These are phyloP conservation scores for Ammodytes dubius DNA, from an alignment of 2,113 vertebrate genomes.

Conservation along the genomic window DNA sequence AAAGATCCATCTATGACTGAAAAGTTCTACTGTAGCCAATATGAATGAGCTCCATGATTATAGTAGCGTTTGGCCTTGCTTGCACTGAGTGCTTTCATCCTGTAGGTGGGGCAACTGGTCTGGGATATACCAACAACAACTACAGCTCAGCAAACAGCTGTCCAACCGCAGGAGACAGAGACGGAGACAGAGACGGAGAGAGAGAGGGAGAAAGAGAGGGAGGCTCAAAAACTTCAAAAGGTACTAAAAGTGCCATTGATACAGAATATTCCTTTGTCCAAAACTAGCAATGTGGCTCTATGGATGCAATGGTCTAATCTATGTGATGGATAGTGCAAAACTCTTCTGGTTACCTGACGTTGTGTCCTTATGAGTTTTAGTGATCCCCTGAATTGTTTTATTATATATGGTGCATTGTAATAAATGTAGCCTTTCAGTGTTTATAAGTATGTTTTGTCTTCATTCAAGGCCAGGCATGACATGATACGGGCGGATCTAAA, in stretches of 20 bases:
- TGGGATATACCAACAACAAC: background rate
- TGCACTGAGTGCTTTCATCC: background rate
- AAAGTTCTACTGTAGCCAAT: background rate
- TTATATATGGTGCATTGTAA: background rate
- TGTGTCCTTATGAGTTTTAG: background rate
- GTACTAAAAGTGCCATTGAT: background rate
- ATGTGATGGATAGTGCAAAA: background rate
- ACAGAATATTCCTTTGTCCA: background rate
- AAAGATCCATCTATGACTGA: background rate
- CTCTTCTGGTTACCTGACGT: background rate
- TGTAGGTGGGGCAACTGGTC: background rate
- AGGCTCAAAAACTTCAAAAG: slow-evolving; percentile 26
- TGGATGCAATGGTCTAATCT: background rate
- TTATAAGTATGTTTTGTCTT: background rate
- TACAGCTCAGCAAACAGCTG: background rate
- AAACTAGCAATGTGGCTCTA: background rate
- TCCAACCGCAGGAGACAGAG: rapidly evolving
- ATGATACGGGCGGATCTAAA: slow-evolving; percentile 25
- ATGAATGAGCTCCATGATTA: background rate
- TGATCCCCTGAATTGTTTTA: background rate
- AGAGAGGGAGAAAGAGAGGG: background rate
- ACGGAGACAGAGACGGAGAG: background rate
- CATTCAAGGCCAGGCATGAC: slow-evolving; percentile 33
- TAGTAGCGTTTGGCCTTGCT: background rate
- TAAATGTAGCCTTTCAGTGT: background rate